Base-by-base conservation (phyloP, 2,797 vertebrate genomes). In the Melanotaenia trifasciata region DNA sequence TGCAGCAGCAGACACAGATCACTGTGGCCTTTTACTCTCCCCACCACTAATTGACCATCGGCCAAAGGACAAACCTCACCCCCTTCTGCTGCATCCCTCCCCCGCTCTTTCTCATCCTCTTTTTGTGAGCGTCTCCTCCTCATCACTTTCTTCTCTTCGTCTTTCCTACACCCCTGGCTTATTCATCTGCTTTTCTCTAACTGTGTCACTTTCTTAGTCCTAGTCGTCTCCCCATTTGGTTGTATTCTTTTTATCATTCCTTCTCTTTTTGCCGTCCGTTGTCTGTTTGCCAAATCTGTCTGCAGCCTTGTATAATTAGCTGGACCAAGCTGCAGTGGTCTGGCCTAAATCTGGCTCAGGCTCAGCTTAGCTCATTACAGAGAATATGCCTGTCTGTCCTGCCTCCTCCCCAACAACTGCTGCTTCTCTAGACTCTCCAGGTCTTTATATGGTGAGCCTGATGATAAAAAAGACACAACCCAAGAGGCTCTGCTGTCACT, bases 291-390 rank as follows among this genome's bases (percentile, higher is more conserved):
- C 76, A 76, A 72, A 62, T 60, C 67, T 74, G 80, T 87, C 77
- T 86, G 78, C 75, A 72, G 73, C 63, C 74, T 59, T 80, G 89
- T 79, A 92, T 91, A 92, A 91, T 89, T 62, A 90, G 87, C 79
- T 89, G 87, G 85, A 84, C 72, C 2, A 16, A 80, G 62, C 57
- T 30, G 70, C 79, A 10, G 35, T 38, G 58, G 77, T 83, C 81
- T 73, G 80, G 70, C 79, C 83, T 83, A 85, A 80, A 76, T 87
- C 80, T 90, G 88, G 87, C 86, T 77, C 36, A 0, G 62, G 53
- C 79, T 87, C 87, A 88, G 76, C 79, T 77, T 20, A 18, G 66
- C 84, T 91, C 87, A 87, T 90, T 89, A 85, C 75, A 64, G 78
- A 87, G 78, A 84, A 87, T 85, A 75, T 61, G 43, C 59, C 65